Evolutionary conservation across 2,888 invertebrate species (phyloP).

Genomic region (Monopis laevigella): DNA sequence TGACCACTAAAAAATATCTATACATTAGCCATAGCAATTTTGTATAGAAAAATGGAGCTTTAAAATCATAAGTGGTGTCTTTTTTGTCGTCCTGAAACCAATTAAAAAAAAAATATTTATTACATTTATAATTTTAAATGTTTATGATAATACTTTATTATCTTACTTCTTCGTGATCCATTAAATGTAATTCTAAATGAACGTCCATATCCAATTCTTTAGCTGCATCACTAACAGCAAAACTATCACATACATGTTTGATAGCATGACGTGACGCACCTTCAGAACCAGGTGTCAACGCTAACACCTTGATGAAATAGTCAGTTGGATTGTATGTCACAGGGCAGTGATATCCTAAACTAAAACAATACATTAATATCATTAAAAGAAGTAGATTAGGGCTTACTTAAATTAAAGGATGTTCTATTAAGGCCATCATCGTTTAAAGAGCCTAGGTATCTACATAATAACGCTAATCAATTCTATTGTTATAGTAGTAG

Average conservation of each 20-base stretch:
- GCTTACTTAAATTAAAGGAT: conserved; percentile 25
- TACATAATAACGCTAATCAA: too few species aligned
- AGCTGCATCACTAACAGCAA: conserved; percentile 79
- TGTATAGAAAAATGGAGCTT: conserved; percentile 73
- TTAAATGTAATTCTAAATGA: conserved; percentile 75
- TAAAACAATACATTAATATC: conserved; percentile 31
- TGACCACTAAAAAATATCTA: conserved; percentile 75
- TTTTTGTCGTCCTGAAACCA: neutral
- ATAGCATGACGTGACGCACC: conserved; percentile 74
- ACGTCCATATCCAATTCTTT: conserved; percentile 80
- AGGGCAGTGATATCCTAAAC: conserved; percentile 80
- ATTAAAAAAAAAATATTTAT: neutral
- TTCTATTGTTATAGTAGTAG: too few species aligned
- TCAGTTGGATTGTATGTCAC: conserved; percentile 90
- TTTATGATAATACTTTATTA: conserved; percentile 1
- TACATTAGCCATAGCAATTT: conserved; percentile 81
- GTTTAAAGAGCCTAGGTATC: too few species aligned
- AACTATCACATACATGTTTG: conserved; percentile 79
- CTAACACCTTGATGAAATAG: conserved; percentile 85
- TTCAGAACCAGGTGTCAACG: conserved; percentile 81
- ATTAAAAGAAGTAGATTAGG: conserved; percentile 1
- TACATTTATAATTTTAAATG: neutral
- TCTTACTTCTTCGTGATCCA: conserved; percentile 31
- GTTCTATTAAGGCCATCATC: conserved; percentile 37
- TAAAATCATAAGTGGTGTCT: conserved; percentile 35